Conservation (phyloP, 2,888 invertebrate species). For the Diaperis boleti region DNA sequence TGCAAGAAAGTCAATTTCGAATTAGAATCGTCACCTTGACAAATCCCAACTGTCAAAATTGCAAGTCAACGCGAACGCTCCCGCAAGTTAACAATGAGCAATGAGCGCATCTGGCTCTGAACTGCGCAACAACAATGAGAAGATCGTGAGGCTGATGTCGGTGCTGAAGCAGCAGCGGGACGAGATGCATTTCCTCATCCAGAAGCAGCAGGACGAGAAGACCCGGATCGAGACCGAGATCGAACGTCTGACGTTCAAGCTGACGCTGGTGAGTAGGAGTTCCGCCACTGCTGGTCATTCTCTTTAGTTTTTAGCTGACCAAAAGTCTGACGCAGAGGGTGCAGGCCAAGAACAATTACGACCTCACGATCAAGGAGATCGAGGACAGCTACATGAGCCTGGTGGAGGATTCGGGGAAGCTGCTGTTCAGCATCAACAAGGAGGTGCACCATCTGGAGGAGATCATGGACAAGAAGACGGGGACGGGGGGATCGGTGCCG, state of each 20-base stretch:
- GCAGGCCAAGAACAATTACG: slow-evolving; percentile 56
- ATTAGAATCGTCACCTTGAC: not conserved
- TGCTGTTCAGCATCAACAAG: slow-evolving; percentile 52
- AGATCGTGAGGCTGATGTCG: slow-evolving; percentile 56
- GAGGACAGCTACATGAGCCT: slow-evolving; percentile 56
- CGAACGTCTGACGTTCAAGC: slow-evolving; percentile 60
- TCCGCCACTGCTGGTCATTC: not conserved
- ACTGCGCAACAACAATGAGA: slow-evolving; percentile 55
- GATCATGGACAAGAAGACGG: slow-evolving; percentile 60
- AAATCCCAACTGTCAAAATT: too few species aligned
- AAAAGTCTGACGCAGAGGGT: slow-evolving; percentile 51
- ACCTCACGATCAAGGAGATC: slow-evolving; percentile 58
- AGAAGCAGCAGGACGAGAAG: slow-evolving; percentile 59
- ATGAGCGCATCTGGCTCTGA: slow-evolving; percentile 48
- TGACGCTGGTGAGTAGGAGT: slow-evolving; percentile 54
- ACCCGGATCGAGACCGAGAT: slow-evolving; percentile 56
- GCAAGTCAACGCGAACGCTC: not conserved
- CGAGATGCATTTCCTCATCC: slow-evolving; percentile 55
- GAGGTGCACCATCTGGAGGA: slow-evolving; percentile 54
- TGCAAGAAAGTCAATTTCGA: slow-evolving; percentile 22
- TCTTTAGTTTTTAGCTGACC: slow-evolving; percentile 36
- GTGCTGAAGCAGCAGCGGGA: slow-evolving; percentile 56
- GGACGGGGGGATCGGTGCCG: slow-evolving; percentile 53
- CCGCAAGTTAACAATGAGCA: slow-evolving; percentile 15
- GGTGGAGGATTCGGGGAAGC: slow-evolving; percentile 53